Base-by-base conservation (phyloP, 2,797 vertebrate genomes). In the Scomberomorus guttatus region DNA sequence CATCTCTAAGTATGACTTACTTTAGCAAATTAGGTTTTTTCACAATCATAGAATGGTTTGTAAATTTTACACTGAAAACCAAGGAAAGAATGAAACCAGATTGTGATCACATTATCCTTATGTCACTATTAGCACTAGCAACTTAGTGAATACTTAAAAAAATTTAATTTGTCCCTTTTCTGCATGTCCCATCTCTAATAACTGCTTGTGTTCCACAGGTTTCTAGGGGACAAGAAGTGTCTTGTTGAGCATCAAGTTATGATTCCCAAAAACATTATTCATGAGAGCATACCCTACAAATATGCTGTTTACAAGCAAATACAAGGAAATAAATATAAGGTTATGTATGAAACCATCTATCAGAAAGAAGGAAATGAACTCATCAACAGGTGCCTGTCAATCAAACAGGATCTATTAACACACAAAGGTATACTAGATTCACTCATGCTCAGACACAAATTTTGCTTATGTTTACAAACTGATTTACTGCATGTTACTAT, bases 251-350 rank as follows among this genome's bases (percentile, higher is more conserved):
- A 3, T 25, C 0, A 0, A 0, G 0, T 5, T 42, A 2, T 0
- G 0, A 3, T 89, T 65, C 18, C 0, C 14, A 81, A 72, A 2
- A 29, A 17, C 14, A 9, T 0, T 6, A 61, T 72, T 51, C 2
- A 74, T 46, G 18, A 62, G 13, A 0, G 4, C 5, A 3, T 89
- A 14, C 87, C 84, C 46, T 89, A 89, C 72, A 89, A 85, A 79
- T 89, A 89, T 0, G 0, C 4, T 0, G 46, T 87, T 71, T 1
- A 0, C 32, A 89, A 54, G 39, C n/a, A n/a, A n/a, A n/a, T n/a
- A n/a, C n/a, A n/a, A n/a, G 11, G 10, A 76, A 2, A 3, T 1
- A 1, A 0, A 0, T 0, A 1, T 6, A 1, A 27, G 3, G 0
- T 0, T 0, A 55, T 3, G 5, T 83, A 0, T 56, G 76, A 87